Conservation (phyloP, 2,888 invertebrate species). For the Cantharis rustica region DNA sequence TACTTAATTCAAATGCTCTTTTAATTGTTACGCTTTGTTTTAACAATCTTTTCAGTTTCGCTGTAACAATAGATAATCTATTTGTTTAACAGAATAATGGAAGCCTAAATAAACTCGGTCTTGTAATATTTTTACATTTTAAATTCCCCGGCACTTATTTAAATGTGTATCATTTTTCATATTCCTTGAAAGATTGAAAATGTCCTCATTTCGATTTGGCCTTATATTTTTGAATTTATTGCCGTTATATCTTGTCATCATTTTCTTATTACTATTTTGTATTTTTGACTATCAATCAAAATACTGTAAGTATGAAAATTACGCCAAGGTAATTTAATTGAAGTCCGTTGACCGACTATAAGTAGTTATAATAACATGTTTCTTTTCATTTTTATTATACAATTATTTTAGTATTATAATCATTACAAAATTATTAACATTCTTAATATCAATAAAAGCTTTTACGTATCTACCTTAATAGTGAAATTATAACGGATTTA, state of each 20-base stretch:
- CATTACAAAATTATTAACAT: background rate
- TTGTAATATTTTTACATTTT: background rate
- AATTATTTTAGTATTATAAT: background rate
- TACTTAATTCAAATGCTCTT: background rate
- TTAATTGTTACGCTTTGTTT: conserved; percentile 19
- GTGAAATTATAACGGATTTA: background rate
- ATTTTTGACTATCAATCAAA: background rate
- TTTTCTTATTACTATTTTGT: background rate
- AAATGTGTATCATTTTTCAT: background rate
- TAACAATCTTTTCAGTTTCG: conserved; percentile 26
- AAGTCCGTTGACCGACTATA: background rate
- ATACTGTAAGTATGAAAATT: background rate
- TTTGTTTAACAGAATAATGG: conserved; percentile 27
- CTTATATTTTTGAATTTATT: background rate
- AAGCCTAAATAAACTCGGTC: conserved; percentile 28
- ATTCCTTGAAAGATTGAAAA: background rate
- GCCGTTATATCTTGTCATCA: background rate
- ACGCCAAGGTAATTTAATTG: background rate
- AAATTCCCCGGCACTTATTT: background rate
- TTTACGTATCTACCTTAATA: background rate
- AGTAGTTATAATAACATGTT: background rate
- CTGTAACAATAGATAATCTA: conserved; percentile 36
- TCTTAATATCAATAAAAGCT: background rate
- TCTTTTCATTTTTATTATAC: background rate
- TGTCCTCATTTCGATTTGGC: background rate